Evolutionary conservation across 2,888 invertebrate species (phyloP), one percentile per base, ranked within the genome.

Genomic region (Rhodophaea formosa): DNA sequence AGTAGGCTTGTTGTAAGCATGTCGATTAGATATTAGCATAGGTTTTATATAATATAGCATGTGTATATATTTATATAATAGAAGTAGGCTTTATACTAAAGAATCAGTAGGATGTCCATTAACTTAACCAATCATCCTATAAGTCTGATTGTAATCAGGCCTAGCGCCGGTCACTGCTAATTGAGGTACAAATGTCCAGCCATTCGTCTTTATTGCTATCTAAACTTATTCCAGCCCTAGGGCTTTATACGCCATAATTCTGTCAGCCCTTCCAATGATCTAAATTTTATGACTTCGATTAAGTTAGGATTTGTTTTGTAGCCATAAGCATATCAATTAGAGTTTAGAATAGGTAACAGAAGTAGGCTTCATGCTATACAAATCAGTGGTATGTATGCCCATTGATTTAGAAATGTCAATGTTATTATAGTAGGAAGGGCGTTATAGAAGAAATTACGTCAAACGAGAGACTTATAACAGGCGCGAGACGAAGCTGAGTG

Each of bases 171-270:
- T 59, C 71, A 64, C 59, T 60, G 60, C 66, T 74, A 74, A 75
- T 75, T 71, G 69, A 62, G 64, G 71, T 63, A 70, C 69, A 70
- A 75, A 72, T 73, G 72, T 67, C 69, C 68, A 72, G 76, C 75
- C 78, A 77, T 77, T 71, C 69, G 65, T 74, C 74, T 72, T 68
- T 75, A 79, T 79, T 77, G 74, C 67, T 62, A 64, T 71, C 66
- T 62, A 64, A 60, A 64, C 73, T 76, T 72, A 75, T 77, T 74
- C 69, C 65, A 67, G 64, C 57, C 61, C 53, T n/a, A 39, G 58
- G 60, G 61, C 64, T 67, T n/a, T 62, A 65, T 67, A 57, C 62
- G 42, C 39, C 8, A 3, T 47, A 39, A 23, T 17, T 42, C 30
- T 29, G 56, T 54, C 45, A 54, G 56, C n/a, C 42, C 42, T 49